Evolutionary conservation across 2,113 vertebrate genomes (phyloP).

Genomic region (Tachycineta bicolor): DNA sequence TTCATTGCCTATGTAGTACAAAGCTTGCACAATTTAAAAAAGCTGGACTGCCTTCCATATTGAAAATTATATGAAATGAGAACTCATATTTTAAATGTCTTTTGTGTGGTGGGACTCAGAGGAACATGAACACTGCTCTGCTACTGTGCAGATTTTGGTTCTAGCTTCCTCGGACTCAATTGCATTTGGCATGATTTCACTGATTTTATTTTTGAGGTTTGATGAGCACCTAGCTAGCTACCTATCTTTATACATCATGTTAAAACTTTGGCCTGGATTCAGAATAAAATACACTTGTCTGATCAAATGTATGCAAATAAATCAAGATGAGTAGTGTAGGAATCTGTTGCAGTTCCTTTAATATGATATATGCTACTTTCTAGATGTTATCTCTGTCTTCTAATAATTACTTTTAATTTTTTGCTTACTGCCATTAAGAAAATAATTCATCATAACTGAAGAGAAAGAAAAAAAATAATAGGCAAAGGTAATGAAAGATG

Average conservation of each 20-base stretch:
- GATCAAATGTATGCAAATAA: slow-evolving; percentile 28
- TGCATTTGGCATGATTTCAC: background rate
- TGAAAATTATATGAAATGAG: background rate
- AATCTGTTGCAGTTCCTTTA: background rate
- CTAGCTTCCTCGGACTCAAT: slow-evolving; percentile 15
- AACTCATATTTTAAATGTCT: background rate
- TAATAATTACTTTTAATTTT: background rate
- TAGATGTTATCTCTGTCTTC: background rate
- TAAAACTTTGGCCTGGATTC: slow-evolving; percentile 44
- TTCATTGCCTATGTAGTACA: background rate
- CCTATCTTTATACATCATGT: background rate
- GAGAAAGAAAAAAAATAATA: background rate
- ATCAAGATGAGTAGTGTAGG: background rate
- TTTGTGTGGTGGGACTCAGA: background rate
- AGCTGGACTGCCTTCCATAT: background rate
- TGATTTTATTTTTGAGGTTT: slow-evolving; percentile 40
- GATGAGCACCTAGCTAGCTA: slow-evolving; percentile 39
- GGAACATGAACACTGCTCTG: background rate
- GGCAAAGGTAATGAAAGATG: background rate
- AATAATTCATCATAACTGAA: background rate
- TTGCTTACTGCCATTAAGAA: background rate
- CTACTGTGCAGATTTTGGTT: slow-evolving; percentile 11
- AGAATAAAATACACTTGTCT: slow-evolving; percentile 40
- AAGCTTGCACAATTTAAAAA: background rate
- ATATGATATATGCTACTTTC: background rate